phyloP scores from a whole-genome alignment of 2,888 invertebrate genomes.

The Hydroisotoma schaefferi region DNA sequence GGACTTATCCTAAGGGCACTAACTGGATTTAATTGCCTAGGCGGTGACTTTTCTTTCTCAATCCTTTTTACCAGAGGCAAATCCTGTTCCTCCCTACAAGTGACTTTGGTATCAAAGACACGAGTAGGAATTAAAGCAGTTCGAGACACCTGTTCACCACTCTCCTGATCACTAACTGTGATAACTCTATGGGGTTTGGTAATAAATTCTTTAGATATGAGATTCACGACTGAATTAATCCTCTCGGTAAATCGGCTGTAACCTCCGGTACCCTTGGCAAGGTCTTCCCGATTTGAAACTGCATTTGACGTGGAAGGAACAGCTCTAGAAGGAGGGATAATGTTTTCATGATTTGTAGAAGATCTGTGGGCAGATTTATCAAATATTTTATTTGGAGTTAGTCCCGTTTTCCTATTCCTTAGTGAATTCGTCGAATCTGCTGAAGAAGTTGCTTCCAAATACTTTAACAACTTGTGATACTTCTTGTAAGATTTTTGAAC shows the following conservation, averaged over 20 bases:
- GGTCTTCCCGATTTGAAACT: background rate
- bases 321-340: too few relatives aligned
- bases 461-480: conserved; percentile 50
- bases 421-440: background rate
- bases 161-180: background rate
- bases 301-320: background rate
- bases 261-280: background rate
- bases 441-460: conserved; percentile 12
- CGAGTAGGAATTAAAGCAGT: background rate
- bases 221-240: background rate
- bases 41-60: conserved; percentile 50
- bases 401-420: background rate
- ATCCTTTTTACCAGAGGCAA: conserved; percentile 41
- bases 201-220: background rate
- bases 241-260: background rate
- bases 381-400: conserved; percentile 1
- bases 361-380: background rate
- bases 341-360: background rate
- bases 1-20: conserved; percentile 29
- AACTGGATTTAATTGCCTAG: conserved; percentile 52
- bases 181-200: background rate
- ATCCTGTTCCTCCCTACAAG: conserved; percentile 13
- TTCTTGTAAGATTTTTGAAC: conserved; percentile 76
- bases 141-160: background rate
- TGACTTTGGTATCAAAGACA: background rate